Evolutionary conservation across 1,140 invertebrate species (phyloP).

Genomic region (Leguminivora glycinivorella): DNA sequence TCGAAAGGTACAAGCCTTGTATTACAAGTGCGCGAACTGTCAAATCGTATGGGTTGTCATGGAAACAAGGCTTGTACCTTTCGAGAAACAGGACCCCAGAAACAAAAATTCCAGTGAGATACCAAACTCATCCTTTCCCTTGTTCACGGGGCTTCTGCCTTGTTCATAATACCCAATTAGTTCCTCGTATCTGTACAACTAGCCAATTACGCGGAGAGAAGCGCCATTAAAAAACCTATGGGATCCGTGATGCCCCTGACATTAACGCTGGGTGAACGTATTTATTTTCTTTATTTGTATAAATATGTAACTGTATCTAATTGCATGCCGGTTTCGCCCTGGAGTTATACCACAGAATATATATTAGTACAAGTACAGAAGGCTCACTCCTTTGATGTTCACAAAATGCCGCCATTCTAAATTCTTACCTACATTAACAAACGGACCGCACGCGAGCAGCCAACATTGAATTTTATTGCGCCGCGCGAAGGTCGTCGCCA

Average conservation of each 20-base stretch:
- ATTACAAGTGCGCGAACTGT: too few relatives aligned
- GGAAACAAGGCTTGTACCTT: too few relatives aligned
- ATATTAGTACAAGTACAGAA: too few relatives aligned
- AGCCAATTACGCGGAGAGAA: slow-evolving; percentile 13
- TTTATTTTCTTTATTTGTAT: not conserved
- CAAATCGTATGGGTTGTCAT: too few relatives aligned
- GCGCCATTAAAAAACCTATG: slow-evolving; percentile 19
- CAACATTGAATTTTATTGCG: too few relatives aligned
- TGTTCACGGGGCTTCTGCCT: not conserved
- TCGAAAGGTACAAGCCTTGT: too few relatives aligned
- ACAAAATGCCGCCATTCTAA: too few relatives aligned
- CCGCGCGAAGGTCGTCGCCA: too few relatives aligned
- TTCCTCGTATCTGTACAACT: slow-evolving; percentile 15
- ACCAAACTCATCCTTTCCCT: not conserved
- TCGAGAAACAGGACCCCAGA: not conserved
- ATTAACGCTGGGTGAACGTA: slow-evolving; percentile 11
- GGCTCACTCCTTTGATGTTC: too few relatives aligned
- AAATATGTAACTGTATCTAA: too few relatives aligned
- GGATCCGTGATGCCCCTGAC: not conserved
- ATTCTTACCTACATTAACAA: too few relatives aligned
- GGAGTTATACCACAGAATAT: not conserved
- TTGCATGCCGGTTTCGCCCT: not conserved
- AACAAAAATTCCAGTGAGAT: not conserved
- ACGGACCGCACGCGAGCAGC: too few relatives aligned
- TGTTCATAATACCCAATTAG: slow-evolving; percentile 21